Conservation (phyloP, 35 echinoderm and acorn worm genomes). For the Chiridota heheva region DNA sequence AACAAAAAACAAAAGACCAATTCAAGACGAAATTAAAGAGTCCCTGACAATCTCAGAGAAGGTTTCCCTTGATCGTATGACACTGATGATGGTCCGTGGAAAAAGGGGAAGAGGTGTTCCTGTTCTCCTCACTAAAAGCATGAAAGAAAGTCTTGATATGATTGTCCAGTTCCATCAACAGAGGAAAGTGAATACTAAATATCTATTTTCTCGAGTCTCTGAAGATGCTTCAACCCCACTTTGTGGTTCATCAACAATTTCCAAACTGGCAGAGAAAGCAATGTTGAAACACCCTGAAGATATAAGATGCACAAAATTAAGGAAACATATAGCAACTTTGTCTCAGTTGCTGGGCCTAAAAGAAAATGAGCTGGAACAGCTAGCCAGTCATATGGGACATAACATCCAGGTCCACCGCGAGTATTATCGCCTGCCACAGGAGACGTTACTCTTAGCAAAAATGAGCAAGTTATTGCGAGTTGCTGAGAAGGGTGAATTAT, state of each 20-base stretch:
- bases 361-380: conserved; percentile 40
- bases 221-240: conserved; percentile 20
- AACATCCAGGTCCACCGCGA: conserved; percentile 12
- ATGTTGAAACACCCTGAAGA: conserved; percentile 34
- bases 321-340: conserved; percentile 40
- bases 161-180: neutral
- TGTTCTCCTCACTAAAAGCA: conserved; percentile 30
- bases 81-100: conserved; percentile 45
- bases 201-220: conserved; percentile 12
- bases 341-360: conserved; percentile 37
- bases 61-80: conserved; percentile 16
- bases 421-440: conserved; percentile 66
- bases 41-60: conserved; percentile 52
- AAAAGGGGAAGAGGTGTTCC: conserved; percentile 57
- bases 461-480: conserved; percentile 57
- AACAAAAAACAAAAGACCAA: conserved; percentile 1
- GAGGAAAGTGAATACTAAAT: neutral
- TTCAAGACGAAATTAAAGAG: conserved; percentile 47
- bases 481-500: conserved; percentile 58
- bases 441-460: conserved; percentile 59
- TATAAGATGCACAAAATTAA: conserved; percentile 26
- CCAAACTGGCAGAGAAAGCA: conserved; percentile 32
- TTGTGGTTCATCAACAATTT: neutral
- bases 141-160: conserved; percentile 42
- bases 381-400: conserved; percentile 35